Conservation (phyloP, 2,113 vertebrate species). For the Cryptotis parvus region DNA sequence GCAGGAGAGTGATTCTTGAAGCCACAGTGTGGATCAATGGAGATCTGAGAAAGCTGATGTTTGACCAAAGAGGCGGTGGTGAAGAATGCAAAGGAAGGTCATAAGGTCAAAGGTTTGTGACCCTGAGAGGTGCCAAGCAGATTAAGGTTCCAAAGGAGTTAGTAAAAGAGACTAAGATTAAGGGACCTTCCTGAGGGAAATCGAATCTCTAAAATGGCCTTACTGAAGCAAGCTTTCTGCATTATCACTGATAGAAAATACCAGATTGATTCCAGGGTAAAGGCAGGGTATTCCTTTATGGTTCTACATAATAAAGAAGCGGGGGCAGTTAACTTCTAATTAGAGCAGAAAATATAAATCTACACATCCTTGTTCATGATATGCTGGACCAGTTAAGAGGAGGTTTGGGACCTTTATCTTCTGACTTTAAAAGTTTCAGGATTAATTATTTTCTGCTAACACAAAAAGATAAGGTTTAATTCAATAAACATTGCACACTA, state of each 20-base stretch:
- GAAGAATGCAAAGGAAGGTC: not conserved
- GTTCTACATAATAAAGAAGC: not conserved
- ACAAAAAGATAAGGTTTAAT: slow-evolving; percentile 28
- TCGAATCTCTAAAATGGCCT: not conserved
- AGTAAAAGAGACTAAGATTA: accelerated
- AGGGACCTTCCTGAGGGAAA: not conserved
- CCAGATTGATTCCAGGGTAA: not conserved
- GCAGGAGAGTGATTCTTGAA: not conserved
- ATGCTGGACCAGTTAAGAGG: not conserved
- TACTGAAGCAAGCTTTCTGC: not conserved
- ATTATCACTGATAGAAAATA: not conserved
- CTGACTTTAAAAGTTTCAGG: slow-evolving; percentile 9
- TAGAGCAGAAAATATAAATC: slow-evolving; percentile 30
- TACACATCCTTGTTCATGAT: not conserved
- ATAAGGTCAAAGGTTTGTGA: no score
- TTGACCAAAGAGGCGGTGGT: not conserved
- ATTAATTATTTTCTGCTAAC: slow-evolving; percentile 13
- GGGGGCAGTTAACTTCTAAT: slow-evolving; percentile 34
- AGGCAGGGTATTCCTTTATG: not conserved
- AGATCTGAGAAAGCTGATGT: not conserved
- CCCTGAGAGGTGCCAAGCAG: not conserved
- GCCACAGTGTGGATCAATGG: not conserved
- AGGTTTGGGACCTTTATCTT: not conserved
- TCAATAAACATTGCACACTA: slow-evolving; percentile 54
- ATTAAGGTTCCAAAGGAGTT: not conserved